These are phyloP conservation scores for Oryzias sinensis DNA, from an alignment of 2,797 vertebrate genomes.

Conservation along the genomic window DNA sequence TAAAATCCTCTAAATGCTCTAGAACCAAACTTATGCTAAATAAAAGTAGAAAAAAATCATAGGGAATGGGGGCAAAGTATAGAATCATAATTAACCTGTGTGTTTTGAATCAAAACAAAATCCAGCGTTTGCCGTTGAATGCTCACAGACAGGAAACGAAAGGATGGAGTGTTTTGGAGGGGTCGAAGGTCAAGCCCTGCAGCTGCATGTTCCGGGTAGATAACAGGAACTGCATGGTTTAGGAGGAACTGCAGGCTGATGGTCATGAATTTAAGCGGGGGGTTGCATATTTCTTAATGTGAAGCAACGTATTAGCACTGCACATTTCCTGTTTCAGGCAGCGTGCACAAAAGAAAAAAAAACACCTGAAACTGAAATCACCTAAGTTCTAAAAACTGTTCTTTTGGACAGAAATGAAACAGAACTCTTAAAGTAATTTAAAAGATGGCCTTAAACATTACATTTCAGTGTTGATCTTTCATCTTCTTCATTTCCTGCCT, in stretches of 20 bases:
- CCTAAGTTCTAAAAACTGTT: neutral
- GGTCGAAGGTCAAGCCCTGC: neutral
- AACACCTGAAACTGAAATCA: constrained; percentile 4
- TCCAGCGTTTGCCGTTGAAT: no score
- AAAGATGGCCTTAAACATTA: neutral
- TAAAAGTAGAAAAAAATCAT: no score
- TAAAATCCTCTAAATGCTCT: no score
- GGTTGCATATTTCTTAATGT: constrained; percentile 50
- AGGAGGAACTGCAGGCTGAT: constrained; percentile 30
- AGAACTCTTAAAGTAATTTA: no score
- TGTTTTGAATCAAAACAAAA: no score
- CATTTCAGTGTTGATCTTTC: neutral
- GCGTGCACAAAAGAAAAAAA: neutral
- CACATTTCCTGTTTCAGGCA: constrained; percentile 51
- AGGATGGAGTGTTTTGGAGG: no score
- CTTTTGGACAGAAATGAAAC: no score
- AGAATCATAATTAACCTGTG: no score
- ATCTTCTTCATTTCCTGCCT: neutral
- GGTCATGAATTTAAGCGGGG: constrained; percentile 23
- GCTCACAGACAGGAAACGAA: no score
- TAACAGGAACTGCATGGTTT: neutral
- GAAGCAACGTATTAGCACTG: constrained; percentile 39
- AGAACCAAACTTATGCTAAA: no score
- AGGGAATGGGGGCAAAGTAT: no score
- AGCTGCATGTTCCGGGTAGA: neutral